Percentiles rank a stretch among this genome's conserved stretches.
Evolutionary conservation across 2,113 vertebrate genomes (phyloP).

Genomic region (Proteles cristata): DNA sequence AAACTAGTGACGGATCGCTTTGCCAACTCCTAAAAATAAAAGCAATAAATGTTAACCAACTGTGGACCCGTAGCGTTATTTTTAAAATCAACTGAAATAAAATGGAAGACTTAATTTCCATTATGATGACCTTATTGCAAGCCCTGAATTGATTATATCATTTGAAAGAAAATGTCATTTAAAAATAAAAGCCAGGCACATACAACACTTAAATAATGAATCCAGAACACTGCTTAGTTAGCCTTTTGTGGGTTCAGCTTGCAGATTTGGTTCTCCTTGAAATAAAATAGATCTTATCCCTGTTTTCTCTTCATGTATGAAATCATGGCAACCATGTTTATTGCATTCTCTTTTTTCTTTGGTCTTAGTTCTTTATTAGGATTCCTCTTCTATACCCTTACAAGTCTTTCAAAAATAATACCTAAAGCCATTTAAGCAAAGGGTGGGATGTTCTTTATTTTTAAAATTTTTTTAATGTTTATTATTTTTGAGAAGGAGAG

Average conservation of each 20-base stretch:
- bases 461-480: too few relatives aligned
- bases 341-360: neutral
- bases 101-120: conserved; percentile 49
- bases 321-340: neutral
- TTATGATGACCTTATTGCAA: conserved; percentile 1
- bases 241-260: neutral
- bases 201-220: neutral
- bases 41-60: conserved; percentile 40
- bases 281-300: neutral
- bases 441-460: neutral
- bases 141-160: neutral
- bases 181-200: conserved; percentile 46
- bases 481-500: too few relatives aligned
- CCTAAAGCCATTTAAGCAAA: neutral
- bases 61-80: conserved; percentile 23
- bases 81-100: conserved; percentile 65
- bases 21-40: conserved; percentile 78
- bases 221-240: neutral
- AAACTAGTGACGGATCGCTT: conserved; percentile 11
- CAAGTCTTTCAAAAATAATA: conserved; percentile 21
- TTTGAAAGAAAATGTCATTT: conserved; percentile 37
- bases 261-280: neutral
- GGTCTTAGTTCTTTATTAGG: neutral
- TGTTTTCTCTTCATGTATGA: neutral
- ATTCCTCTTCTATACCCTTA: neutral